Conservation (phyloP, 2,797 vertebrate species). For the Lepilemur ruficaudatus region DNA sequence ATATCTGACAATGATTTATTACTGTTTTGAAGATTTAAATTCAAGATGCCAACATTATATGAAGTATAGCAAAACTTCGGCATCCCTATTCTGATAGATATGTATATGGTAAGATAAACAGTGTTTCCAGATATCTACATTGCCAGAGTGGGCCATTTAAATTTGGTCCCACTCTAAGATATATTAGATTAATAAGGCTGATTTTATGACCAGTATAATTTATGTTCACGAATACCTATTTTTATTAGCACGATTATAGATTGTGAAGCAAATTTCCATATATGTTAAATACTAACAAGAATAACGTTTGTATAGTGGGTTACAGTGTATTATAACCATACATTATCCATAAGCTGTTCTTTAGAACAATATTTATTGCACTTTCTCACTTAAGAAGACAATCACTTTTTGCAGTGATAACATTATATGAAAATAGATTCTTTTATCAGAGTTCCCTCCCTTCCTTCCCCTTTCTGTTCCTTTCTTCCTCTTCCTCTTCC, state of each 20-base stretch:
- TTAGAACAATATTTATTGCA: conserved; percentile 47
- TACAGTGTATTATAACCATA: conserved; percentile 34
- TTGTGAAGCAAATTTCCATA: conserved; percentile 75
- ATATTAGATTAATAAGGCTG: conserved; percentile 68
- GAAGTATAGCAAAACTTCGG: background rate
- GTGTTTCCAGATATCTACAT: background rate
- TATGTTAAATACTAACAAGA: conserved; percentile 69
- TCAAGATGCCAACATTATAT: background rate
- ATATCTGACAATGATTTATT: background rate
- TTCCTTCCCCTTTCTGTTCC: background rate
- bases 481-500: background rate
- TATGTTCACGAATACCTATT: conserved; percentile 49
- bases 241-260: conserved; percentile 77
- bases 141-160: conserved; percentile 36
- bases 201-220: conserved; percentile 68
- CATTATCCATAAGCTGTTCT: conserved; percentile 16
- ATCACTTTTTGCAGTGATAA: conserved; percentile 66
- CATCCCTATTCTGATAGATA: background rate
- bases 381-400: conserved; percentile 23
- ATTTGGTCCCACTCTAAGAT: conserved; percentile 27
- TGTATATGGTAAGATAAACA: background rate
- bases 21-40: background rate
- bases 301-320: conserved; percentile 36
- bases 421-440: conserved; percentile 75
- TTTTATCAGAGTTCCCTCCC: conserved; percentile 72